Percentiles rank a stretch among this genome's conserved stretches.
phyloP scores from a whole-genome alignment of 2,113 vertebrate species.

The Daubentonia madagascariensis region DNA sequence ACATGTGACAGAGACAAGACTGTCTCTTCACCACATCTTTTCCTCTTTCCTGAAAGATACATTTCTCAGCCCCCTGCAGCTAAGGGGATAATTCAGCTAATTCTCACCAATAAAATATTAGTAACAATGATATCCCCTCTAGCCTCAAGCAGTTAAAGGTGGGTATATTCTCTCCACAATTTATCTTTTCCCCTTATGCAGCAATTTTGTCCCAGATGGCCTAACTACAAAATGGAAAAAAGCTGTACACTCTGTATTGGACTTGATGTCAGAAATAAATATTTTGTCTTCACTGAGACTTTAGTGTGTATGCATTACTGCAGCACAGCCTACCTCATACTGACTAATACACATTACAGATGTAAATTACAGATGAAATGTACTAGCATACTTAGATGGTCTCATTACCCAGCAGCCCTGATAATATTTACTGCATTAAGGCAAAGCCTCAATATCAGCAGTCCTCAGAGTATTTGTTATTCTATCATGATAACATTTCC shows the following conservation, averaged over 20 bases:
- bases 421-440: not conserved
- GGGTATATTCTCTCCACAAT: not conserved
- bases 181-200: not conserved
- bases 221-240: not conserved
- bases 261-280: not conserved
- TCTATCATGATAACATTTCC: not conserved
- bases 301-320: not conserved
- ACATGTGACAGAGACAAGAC: not conserved
- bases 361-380: not conserved
- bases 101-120: not conserved
- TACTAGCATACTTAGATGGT: not conserved
- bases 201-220: not conserved
- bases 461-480: not conserved
- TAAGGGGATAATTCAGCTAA: not conserved
- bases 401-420: not conserved
- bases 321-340: not conserved
- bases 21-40: not conserved
- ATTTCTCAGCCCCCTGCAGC: not conserved
- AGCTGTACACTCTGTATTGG: not conserved
- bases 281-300: not conserved
- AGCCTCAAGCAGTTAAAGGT: not conserved
- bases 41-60: not conserved
- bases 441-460: not conserved
- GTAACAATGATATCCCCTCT: not conserved
- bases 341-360: not conserved